Percentiles rank a stretch among this genome's conserved stretches.
These are phyloP conservation scores for Cataglyphis cursor DNA, from an alignment of 2,888 invertebrate genomes.

Conservation along the genomic window DNA sequence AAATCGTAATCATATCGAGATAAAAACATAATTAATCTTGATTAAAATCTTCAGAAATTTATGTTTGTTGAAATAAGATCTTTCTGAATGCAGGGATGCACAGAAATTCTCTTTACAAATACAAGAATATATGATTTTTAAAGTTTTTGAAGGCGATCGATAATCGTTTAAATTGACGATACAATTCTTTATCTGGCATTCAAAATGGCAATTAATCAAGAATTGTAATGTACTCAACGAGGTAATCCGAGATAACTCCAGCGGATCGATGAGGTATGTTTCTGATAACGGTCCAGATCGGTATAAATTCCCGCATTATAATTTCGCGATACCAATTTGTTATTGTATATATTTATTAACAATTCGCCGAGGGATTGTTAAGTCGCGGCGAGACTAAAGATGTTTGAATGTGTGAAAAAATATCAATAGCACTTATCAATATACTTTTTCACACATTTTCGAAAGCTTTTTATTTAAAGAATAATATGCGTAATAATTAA, in stretches of 20 bases:
- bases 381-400: constrained; percentile 21
- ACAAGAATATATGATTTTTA: neutral
- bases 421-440: neutral
- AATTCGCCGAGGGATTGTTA: constrained; percentile 47
- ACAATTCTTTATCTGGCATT: constrained; percentile 39
- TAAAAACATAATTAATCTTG: neutral
- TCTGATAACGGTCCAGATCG: constrained; percentile 62
- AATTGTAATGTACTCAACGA: constrained; percentile 60
- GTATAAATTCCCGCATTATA: constrained; percentile 54
- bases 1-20: neutral
- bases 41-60: neutral
- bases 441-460: neutral
- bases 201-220: constrained; percentile 59
- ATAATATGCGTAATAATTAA: neutral
- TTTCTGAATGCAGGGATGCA: neutral
- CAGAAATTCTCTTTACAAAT: neutral
- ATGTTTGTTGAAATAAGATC: neutral
- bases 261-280: constrained; percentile 58
- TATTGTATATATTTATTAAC: constrained; percentile 34
- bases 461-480: neutral
- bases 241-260: constrained; percentile 55
- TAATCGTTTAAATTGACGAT: constrained; percentile 7
- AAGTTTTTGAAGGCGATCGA: neutral
- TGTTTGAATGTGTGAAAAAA: constrained; percentile 7
- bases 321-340: constrained; percentile 53